phyloP scores from a whole-genome alignment of 2,797 vertebrate species.

The Hydrophis major region DNA sequence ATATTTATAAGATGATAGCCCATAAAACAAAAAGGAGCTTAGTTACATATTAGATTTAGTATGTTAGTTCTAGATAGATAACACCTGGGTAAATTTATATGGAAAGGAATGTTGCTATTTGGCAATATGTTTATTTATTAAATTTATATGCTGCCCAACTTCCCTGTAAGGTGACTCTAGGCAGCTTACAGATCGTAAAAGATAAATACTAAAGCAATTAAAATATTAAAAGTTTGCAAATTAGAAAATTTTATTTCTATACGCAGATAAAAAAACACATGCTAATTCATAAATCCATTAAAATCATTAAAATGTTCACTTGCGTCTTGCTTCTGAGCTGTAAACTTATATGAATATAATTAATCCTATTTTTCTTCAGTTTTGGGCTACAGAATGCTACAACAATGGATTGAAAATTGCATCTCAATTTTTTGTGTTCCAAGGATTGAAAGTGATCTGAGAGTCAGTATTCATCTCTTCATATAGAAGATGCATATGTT shows the following conservation, averaged over 20 bases:
- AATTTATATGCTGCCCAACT: neutral
- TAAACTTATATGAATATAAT: constrained; percentile 3
- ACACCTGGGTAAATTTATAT: neutral
- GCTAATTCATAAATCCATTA: constrained; percentile 1
- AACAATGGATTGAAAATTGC: constrained; percentile 15
- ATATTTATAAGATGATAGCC: neutral
- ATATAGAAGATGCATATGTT: neutral
- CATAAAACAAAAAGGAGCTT: neutral
- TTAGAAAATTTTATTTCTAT: neutral
- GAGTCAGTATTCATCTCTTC: neutral
- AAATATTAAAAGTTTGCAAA: neutral
- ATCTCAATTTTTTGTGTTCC: neutral
- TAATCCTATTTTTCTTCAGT: constrained; percentile 3
- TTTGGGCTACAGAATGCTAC: neutral
- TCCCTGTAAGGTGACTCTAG: neutral
- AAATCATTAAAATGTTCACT: neutral
- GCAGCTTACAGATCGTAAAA: neutral
- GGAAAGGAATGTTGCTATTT: neutral
- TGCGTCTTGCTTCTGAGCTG: neutral
- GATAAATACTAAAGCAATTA: neutral
- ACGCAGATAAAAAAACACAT: neutral
- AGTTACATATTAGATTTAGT: neutral
- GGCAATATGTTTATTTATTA: neutral
- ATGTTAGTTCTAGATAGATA: neutral
- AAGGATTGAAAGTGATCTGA: neutral